phyloP scores from a whole-genome alignment of 1,140 invertebrate species.

The Conus ventricosus region DNA sequence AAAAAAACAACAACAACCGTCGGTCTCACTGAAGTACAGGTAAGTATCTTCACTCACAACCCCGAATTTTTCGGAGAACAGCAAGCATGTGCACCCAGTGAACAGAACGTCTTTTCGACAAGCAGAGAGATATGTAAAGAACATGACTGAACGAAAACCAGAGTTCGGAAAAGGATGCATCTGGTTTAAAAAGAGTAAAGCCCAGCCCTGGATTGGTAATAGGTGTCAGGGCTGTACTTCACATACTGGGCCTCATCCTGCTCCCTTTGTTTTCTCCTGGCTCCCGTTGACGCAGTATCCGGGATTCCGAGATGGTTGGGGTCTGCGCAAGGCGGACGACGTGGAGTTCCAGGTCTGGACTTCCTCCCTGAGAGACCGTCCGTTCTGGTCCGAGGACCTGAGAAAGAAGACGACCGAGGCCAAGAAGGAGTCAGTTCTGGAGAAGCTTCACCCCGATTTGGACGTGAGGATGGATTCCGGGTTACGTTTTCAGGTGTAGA shows the following conservation, averaged over 20 bases:
- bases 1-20: neutral
- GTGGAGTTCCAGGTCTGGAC: neutral
- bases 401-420: neutral
- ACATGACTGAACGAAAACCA: neutral
- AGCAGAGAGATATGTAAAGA: neutral
- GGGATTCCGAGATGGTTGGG: no score
- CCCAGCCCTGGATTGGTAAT: neutral
- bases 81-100: no score
- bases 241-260: neutral
- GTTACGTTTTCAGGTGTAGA: no score
- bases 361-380: neutral
- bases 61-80: no score
- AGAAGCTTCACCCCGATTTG: neutral
- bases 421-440: neutral
- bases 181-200: neutral
- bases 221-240: neutral
- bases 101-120: no score
- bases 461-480: no score
- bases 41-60: no score
- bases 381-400: neutral
- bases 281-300: neutral
- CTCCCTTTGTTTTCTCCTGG: neutral
- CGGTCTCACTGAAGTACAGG: no score
- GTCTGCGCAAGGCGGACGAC: neutral
- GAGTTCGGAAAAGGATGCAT: neutral